A percentile compares a stretch with the other conserved stretches of the same genome.
Evolutionary conservation across 2,113 vertebrate genomes (phyloP).

Genomic region (Acinonyx jubatus): DNA sequence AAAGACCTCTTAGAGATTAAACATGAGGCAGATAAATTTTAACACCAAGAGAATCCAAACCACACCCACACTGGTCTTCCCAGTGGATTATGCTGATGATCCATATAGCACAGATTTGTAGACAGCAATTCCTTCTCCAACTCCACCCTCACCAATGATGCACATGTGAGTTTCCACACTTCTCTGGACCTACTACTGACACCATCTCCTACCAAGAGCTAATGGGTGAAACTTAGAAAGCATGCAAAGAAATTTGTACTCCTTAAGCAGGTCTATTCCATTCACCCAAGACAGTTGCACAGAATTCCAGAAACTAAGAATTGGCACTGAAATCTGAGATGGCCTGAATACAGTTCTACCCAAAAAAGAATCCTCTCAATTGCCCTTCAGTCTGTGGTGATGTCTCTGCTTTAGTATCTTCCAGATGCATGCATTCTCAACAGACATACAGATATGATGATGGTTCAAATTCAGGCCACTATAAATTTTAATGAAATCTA

Average conservation of each 20-base stretch:
- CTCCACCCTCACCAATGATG: not conserved
- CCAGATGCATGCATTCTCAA: not conserved
- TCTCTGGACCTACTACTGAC: not conserved
- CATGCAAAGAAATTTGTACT: not conserved
- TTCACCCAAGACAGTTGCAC: not conserved
- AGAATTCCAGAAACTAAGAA: not conserved
- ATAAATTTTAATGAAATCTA: not conserved
- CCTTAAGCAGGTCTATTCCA: not conserved
- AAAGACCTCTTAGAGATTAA: not conserved
- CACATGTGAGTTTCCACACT: not conserved
- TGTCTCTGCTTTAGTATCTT: not conserved
- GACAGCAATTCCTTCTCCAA: not conserved
- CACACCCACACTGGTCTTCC: not conserved
- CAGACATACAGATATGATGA: not conserved
- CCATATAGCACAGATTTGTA: not conserved
- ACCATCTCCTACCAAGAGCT: not conserved
- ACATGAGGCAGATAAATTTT: not conserved
- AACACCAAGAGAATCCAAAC: not conserved
- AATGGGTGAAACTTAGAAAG: not conserved
- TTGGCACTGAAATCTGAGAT: not conserved
- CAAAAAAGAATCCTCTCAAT: not conserved
- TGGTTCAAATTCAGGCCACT: not conserved
- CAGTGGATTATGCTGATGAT: rapidly evolving
- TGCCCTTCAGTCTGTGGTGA: not conserved
- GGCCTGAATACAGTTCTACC: not conserved